Percentiles rank a stretch among this genome's conserved stretches.
Conservation (phyloP, 1,140 invertebrate genomes). For the Drosophila parabipectinata region DNA sequence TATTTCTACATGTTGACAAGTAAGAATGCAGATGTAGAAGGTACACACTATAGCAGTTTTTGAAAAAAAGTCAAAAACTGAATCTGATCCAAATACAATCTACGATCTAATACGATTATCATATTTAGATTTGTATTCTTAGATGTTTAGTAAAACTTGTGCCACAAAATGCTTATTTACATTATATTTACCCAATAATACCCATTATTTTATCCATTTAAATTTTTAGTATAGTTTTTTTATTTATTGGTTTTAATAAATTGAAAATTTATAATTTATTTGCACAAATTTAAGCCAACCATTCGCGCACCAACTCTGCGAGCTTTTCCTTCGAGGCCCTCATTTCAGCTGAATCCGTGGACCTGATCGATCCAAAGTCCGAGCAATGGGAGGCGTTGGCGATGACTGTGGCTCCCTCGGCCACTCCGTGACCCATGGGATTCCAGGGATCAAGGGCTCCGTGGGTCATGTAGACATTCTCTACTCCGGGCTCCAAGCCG, state of each 20-base stretch:
- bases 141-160: no score
- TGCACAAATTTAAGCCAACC: conserved; percentile 83
- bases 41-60: no score
- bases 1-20: not conserved
- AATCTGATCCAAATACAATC: no score
- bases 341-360: conserved; percentile 86
- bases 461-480: conserved; percentile 87
- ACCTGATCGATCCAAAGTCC: conserved; percentile 87
- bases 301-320: conserved; percentile 85
- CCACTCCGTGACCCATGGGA: conserved; percentile 86
- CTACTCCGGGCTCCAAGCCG: conserved; percentile 85
- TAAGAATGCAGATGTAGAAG: no score
- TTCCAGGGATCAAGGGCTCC: conserved; percentile 88
- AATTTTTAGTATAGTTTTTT: no score
- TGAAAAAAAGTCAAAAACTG: no score
- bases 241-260: not conserved
- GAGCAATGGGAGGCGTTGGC: conserved; percentile 87
- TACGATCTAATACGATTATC: no score
- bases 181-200: no score
- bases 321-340: conserved; percentile 86
- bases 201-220: no score
- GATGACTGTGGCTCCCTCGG: conserved; percentile 85
- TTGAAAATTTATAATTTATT: not conserved
- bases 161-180: no score
- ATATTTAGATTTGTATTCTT: no score